Base-by-base conservation (phyloP, 2,113 vertebrate genomes). In the Helogale parvula region DNA sequence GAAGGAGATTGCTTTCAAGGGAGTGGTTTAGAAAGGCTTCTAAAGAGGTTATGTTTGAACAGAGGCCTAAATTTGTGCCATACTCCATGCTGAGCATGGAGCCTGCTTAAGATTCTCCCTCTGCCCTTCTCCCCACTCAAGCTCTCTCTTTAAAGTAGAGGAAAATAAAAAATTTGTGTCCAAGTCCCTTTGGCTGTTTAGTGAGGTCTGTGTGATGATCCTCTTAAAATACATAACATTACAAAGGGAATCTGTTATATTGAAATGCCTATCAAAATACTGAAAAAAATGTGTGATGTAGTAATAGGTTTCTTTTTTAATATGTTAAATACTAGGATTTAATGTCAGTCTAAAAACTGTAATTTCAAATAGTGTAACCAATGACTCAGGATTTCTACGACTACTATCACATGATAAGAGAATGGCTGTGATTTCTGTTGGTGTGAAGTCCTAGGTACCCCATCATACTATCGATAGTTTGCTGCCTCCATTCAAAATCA, bases 371-470 rank as follows among this genome's bases (percentile, higher is more conserved):
- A 84, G 63, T 72, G 3, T 71, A 82, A 91, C n/a, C 69, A 88
- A 54, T 95, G 69, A 68, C 33, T 86, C 68, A 91, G 77, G 60
- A 83, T 93, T 95, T 84, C 80, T 89, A 45, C 50, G 76, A 2
- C 35, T 4, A 68, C 33, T 81, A 1, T 33, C 66, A 17, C 63
- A 10, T 88, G 66, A 33, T 74, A 25, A 45, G 68, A 92, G 88
- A 85, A 66, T 85, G 83, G 4, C 52, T 92, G 35, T 95, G 41
- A 54, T 97, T 91, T 81, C 50, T 89, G 0, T 92, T 65, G 65
- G 41, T 76, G 52, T n/a, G 38, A 77, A 93, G 54, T 65, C 52
- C 68, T 33, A 85, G 52, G 54, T 68, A 50, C 54, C 33, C 31
- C 35, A 8, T 47, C 69, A 5, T 72, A 71, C 25, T 84, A n/a